Conservation (phyloP, 2,888 invertebrate genomes). For the Geophilus truncorum region DNA sequence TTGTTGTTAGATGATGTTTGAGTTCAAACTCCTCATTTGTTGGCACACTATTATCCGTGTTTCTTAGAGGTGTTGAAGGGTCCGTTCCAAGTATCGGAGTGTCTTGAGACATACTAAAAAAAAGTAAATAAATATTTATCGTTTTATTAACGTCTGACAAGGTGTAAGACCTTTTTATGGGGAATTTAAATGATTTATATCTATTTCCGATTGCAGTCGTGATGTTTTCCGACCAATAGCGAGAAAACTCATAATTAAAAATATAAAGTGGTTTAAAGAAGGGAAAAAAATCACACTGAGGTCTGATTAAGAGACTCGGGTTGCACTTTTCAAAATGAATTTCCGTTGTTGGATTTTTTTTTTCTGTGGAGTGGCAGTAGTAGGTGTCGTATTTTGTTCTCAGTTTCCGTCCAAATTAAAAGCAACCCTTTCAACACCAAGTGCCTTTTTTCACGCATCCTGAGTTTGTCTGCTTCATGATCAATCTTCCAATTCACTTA, state of each 20-base stretch:
- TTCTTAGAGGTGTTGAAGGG: background rate
- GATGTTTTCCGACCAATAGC: background rate
- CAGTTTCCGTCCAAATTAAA: conserved; percentile 5
- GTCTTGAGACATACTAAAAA: background rate
- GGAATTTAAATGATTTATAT: background rate
- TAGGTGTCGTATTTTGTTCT: conserved; percentile 17
- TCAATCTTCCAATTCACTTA: conserved; percentile 13
- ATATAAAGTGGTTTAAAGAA: background rate
- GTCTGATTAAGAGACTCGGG: background rate
- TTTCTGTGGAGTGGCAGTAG: background rate
- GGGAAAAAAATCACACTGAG: background rate
- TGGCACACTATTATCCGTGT: conserved; percentile 5
- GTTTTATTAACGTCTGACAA: background rate
- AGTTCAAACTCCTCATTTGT: conserved; percentile 17
- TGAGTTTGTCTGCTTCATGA: background rate
- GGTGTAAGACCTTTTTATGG: background rate
- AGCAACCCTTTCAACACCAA: background rate
- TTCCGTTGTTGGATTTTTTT: conserved; percentile 1
- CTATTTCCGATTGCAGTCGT: background rate
- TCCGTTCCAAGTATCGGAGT: background rate
- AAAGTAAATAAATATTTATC: background rate
- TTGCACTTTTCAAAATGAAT: conserved; percentile 18
- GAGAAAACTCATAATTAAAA: background rate
- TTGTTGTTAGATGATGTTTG: conserved; percentile 1
- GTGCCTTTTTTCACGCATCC: background rate